phyloP scores from a whole-genome alignment of 2,113 vertebrate species.

The Ctenodactylus gundi region DNA sequence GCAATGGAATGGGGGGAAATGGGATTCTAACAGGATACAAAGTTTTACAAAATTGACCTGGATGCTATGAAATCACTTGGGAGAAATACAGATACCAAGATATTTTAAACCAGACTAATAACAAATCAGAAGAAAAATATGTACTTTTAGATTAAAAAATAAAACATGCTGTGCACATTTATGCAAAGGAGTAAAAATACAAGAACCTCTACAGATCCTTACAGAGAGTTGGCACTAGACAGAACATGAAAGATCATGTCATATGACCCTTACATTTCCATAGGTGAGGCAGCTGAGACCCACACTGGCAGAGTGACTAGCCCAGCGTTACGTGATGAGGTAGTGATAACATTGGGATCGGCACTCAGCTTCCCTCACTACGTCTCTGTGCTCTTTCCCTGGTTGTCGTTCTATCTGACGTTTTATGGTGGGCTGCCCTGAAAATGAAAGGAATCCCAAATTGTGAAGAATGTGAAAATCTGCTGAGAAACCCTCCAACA shows the following conservation, averaged over 20 bases:
- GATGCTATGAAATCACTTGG: neutral
- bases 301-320: neutral
- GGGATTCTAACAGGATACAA: neutral
- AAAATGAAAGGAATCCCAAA: neutral
- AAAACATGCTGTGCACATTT: neutral
- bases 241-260: neutral
- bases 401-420: neutral
- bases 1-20: neutral
- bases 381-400: neutral
- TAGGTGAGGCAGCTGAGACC: neutral
- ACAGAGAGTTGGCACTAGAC: neutral
- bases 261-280: neutral
- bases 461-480: neutral
- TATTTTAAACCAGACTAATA: neutral
- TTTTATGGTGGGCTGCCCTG: neutral
- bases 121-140: neutral
- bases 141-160: constrained; percentile 9
- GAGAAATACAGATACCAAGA: neutral
- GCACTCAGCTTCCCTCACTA: neutral
- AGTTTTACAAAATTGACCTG: neutral
- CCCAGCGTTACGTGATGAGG: fast-evolving
- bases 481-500: neutral
- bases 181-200: neutral
- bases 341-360: neutral
- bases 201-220: neutral